phyloP scores from a whole-genome alignment of 2,797 vertebrate genomes.

The Vireo griseus region DNA sequence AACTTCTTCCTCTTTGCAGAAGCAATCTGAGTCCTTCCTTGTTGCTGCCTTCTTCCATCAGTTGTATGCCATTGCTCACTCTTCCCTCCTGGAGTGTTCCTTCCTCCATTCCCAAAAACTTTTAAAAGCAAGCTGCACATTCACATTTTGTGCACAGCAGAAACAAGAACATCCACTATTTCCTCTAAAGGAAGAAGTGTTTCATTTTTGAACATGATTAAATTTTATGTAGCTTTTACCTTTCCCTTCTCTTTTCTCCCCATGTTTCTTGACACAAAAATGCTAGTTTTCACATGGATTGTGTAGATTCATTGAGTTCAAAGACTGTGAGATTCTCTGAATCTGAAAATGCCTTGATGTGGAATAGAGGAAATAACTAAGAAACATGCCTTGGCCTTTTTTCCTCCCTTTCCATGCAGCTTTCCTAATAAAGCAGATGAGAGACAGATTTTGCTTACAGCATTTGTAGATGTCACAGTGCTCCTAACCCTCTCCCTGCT shows the following conservation, averaged over 20 bases:
- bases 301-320: not conserved
- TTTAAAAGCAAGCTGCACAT: not conserved
- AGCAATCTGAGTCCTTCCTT: not conserved
- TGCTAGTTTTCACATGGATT: not conserved
- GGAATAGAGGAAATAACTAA: not conserved
- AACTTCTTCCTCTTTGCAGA: not conserved
- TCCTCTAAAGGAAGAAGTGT: not conserved
- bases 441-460: constrained; percentile 1
- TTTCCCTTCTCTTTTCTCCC: not conserved
- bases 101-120: not conserved
- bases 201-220: not conserved
- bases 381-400: not conserved
- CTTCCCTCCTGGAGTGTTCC: not conserved
- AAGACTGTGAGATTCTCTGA: not conserved
- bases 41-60: not conserved
- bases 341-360: not conserved
- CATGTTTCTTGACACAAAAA: not conserved
- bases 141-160: not conserved
- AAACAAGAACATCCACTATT: not conserved
- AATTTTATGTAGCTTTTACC: not conserved
- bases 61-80: not conserved
- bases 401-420: not conserved
- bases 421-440: constrained; percentile 4
- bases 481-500: not conserved
- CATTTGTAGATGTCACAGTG: not conserved